These are phyloP conservation scores for Beroe forskalii DNA, from an alignment of 37 sponge, comb jelly and placozoan species.

Conservation along the genomic window DNA sequence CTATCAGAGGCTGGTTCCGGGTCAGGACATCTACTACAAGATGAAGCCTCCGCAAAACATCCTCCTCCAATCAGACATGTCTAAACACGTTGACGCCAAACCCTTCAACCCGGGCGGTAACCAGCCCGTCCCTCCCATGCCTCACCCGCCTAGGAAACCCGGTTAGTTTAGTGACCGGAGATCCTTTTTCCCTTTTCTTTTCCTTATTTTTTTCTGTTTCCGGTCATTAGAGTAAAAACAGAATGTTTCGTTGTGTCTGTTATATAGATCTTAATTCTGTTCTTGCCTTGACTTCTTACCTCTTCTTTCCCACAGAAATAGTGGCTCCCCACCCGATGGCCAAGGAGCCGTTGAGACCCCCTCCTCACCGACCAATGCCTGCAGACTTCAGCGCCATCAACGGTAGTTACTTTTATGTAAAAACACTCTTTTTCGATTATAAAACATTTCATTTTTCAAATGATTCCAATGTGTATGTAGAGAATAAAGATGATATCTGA, in stretches of 20 bases:
- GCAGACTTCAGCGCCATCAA: constrained; percentile 27
- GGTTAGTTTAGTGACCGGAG: constrained; percentile 15
- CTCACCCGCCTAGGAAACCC: constrained; percentile 31
- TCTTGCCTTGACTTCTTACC: too few species aligned
- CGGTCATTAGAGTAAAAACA: too few species aligned
- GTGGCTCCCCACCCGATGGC: neutral
- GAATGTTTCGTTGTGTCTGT: too few species aligned
- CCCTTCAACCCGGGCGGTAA: constrained; percentile 61
- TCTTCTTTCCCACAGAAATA: neutral
- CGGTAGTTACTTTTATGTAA: too few species aligned
- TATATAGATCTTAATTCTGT: too few species aligned
- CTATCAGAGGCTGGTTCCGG: constrained; percentile 38
- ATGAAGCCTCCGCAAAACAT: constrained; percentile 35
- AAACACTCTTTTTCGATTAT: too few species aligned
- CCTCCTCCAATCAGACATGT: constrained; percentile 53
- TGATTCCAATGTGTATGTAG: too few species aligned
- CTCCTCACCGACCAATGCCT: neutral
- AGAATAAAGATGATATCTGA: too few species aligned
- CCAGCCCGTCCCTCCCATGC: neutral
- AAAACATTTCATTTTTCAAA: too few species aligned
- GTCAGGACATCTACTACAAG: constrained; percentile 59
- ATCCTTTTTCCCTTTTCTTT: too few species aligned
- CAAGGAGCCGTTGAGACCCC: too few species aligned
- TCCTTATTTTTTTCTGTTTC: too few species aligned
- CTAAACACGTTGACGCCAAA: constrained; percentile 54